Conservation (phyloP, 2,888 invertebrate genomes). For the Cordilura impudica region DNA sequence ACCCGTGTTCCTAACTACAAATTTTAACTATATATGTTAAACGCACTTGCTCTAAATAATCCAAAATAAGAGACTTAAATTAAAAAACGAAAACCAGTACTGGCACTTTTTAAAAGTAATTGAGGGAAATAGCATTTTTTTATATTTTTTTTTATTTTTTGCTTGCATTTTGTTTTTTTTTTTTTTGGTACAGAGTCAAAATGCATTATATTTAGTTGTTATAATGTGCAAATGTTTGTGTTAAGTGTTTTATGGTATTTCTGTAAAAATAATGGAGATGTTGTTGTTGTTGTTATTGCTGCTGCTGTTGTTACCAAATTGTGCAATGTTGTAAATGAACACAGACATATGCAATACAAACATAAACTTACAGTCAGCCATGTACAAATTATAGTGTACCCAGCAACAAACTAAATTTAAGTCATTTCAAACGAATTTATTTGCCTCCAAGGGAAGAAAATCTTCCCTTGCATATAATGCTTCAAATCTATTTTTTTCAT, state of each 20-base stretch:
- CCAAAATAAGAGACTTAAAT: too few relatives aligned
- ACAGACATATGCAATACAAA: neutral
- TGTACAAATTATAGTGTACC: neutral
- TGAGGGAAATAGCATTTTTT: too few relatives aligned
- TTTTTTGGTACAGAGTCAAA: conserved; percentile 24
- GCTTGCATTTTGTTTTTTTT: neutral
- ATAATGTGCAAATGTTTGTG: conserved; percentile 42
- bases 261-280: conserved; percentile 31
- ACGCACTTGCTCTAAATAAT: too few relatives aligned
- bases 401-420: too few relatives aligned
- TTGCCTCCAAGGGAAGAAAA: too few relatives aligned
- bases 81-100: too few relatives aligned
- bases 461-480: too few relatives aligned
- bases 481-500: too few relatives aligned
- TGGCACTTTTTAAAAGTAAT: too few relatives aligned
- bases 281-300: neutral
- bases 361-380: neutral
- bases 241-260: conserved; percentile 44
- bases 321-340: conserved; percentile 8
- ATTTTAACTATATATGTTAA: too few relatives aligned
- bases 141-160: conserved; percentile 11
- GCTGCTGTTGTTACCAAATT: conserved; percentile 18
- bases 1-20: too few relatives aligned
- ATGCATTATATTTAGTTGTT: conserved; percentile 47
- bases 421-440: too few relatives aligned